Percentiles rank a stretch among this genome's conserved stretches.
phyloP scores from a whole-genome alignment of 2,113 vertebrate genomes.

The Eptesicus fuscus region DNA sequence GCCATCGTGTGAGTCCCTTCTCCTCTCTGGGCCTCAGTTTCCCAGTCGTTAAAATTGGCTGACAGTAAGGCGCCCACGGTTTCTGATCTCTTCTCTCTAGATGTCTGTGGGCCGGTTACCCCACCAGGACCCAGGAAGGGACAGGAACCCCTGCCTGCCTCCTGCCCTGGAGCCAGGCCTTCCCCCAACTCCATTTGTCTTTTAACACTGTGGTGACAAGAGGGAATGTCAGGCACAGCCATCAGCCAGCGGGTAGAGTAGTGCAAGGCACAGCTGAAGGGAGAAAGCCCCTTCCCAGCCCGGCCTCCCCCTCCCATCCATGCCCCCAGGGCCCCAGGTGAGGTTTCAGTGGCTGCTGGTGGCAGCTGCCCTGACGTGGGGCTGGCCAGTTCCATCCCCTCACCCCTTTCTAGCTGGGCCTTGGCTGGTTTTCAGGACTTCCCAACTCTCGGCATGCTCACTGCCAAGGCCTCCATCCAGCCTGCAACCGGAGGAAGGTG shows the following conservation, averaged over 20 bases:
- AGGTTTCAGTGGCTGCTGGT: background rate
- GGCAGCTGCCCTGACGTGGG: background rate
- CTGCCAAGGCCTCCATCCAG: background rate
- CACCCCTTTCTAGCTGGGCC: background rate
- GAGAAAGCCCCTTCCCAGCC: background rate
- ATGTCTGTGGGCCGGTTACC: fast-evolving
- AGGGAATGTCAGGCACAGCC: background rate
- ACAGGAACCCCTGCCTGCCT: background rate
- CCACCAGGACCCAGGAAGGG: background rate
- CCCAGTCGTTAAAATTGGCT: background rate
- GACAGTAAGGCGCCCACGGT: background rate
- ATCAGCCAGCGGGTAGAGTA: background rate
- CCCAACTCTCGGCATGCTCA: background rate
- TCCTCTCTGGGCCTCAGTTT: background rate
- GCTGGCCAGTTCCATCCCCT: background rate
- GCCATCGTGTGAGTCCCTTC: background rate
- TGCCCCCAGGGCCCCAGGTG: background rate
- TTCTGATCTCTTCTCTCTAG: background rate
- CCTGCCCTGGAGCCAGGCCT: background rate
- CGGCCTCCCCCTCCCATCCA: background rate
- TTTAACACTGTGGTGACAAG: conserved; percentile 32
- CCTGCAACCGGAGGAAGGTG: background rate
- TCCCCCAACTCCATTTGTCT: background rate
- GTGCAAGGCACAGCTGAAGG: background rate
- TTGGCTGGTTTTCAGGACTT: background rate